phyloP scores from a whole-genome alignment of 2,113 vertebrate genomes.

The Callithrix jacchus region DNA sequence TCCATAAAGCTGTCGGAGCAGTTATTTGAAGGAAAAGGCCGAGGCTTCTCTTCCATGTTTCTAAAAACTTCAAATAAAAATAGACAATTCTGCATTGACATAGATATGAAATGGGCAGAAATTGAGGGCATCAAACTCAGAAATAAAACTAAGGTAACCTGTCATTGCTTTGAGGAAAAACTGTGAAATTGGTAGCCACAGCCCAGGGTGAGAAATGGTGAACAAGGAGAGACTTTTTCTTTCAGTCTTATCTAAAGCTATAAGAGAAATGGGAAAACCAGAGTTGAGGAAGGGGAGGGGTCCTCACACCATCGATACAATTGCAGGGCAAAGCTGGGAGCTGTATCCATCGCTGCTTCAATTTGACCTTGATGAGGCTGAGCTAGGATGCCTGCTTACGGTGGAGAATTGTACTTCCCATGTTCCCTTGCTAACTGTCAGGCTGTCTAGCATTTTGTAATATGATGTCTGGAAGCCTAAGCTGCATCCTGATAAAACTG shows the following conservation, averaged over 20 bases:
- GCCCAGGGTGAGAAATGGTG: not conserved
- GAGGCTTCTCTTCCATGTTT: not conserved
- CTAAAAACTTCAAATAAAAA: conserved; percentile 74
- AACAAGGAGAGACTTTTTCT: not conserved
- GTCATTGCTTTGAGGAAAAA: conserved; percentile 47
- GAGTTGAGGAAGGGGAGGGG: not conserved
- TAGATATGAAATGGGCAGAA: conserved; percentile 63
- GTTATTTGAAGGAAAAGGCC: conserved; percentile 65
- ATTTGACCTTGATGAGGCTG: not conserved
- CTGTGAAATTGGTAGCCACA: conserved; percentile 40
- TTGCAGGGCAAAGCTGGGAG: not conserved
- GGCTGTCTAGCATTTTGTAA: not conserved
- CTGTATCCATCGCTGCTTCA: not conserved
- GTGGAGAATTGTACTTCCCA: not conserved
- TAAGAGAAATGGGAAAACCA: not conserved
- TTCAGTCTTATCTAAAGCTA: not conserved
- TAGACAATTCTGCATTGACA: conserved; percentile 70
- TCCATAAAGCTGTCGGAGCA: conserved; percentile 61
- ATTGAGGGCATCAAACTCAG: conserved; percentile 62
- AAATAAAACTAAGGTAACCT: conserved; percentile 61
- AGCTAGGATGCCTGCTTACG: not conserved
- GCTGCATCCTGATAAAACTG: not conserved
- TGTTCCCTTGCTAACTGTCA: not conserved
- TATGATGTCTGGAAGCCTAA: not conserved
- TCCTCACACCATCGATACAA: not conserved